Evolutionary conservation across 2,888 invertebrate genomes (phyloP).

Genomic region (Chaetogeoica ovagalla): DNA sequence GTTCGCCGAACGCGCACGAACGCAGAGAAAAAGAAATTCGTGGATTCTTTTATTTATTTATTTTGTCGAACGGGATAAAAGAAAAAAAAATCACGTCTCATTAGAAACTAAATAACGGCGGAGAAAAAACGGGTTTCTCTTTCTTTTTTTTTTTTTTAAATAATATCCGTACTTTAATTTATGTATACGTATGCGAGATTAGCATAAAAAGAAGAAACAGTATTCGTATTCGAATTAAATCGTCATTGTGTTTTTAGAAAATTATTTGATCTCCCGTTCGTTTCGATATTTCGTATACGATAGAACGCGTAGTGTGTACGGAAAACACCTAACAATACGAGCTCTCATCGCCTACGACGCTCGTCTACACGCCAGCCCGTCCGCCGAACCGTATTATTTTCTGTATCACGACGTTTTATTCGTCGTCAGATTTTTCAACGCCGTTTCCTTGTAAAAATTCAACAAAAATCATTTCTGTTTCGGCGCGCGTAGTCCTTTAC

Average conservation of each 20-base stretch:
- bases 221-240: neutral
- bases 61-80: neutral
- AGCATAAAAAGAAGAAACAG: neutral
- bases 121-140: conserved; percentile 11
- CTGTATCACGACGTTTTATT: no score
- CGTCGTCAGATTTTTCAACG: no score
- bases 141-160: no score
- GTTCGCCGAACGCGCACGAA: neutral
- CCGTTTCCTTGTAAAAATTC: no score
- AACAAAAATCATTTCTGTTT: no score
- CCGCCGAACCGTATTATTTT: no score
- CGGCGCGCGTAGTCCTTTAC: no score
- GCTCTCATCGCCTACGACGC: no score
- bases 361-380: no score
- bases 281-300: neutral
- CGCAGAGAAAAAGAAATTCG: neutral
- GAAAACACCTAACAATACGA: no score
- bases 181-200: neutral
- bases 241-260: conserved; percentile 14
- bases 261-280: neutral
- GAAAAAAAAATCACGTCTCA: neutral
- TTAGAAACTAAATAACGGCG: neutral
- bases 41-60: neutral
- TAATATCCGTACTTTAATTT: no score
- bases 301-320: no score